Conservation (phyloP, 1,140 invertebrate species). For the Ceratoteleas bidentatus region DNA sequence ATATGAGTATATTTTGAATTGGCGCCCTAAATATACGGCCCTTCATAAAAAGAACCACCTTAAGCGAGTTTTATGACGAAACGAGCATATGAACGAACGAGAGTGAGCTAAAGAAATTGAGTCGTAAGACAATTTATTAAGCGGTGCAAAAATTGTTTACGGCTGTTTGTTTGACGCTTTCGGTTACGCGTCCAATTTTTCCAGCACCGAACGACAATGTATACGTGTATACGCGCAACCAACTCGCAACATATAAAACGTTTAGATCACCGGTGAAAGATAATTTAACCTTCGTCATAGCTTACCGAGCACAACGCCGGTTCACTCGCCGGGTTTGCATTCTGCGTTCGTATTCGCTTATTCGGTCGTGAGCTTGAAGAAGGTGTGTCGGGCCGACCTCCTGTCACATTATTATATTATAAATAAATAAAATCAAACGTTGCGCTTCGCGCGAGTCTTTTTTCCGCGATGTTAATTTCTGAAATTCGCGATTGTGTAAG, state of each 20-base stretch:
- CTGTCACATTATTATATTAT: conserved; percentile 50
- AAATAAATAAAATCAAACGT: conserved; percentile 44
- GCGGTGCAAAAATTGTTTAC: not conserved
- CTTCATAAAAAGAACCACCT: too few species aligned
- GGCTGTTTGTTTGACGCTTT: not conserved
- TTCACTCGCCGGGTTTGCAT: conserved; percentile 58
- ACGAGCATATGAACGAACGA: too few species aligned
- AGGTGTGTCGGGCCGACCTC: conserved; percentile 47
- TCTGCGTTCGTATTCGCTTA: conserved; percentile 59
- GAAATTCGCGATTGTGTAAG: conserved; percentile 20
- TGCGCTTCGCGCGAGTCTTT: conserved; percentile 7
- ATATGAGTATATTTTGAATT: too few species aligned
- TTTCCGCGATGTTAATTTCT: conserved; percentile 16
- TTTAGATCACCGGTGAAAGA: conserved; percentile 76
- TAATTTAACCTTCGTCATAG: conserved; percentile 80
- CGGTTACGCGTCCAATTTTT: conserved; percentile 39
- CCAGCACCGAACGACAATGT: conserved; percentile 74
- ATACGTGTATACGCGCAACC: conserved; percentile 63
- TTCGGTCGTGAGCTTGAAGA: conserved; percentile 60
- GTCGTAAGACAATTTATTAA: too few species aligned
- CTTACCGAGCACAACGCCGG: conserved; percentile 78
- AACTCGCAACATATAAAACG: conserved; percentile 73
- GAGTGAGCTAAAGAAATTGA: too few species aligned
- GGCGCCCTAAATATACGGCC: too few species aligned
- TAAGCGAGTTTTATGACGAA: too few species aligned